Base-by-base conservation (phyloP, 2,888 invertebrate genomes). In the Cetonia aurata region DNA sequence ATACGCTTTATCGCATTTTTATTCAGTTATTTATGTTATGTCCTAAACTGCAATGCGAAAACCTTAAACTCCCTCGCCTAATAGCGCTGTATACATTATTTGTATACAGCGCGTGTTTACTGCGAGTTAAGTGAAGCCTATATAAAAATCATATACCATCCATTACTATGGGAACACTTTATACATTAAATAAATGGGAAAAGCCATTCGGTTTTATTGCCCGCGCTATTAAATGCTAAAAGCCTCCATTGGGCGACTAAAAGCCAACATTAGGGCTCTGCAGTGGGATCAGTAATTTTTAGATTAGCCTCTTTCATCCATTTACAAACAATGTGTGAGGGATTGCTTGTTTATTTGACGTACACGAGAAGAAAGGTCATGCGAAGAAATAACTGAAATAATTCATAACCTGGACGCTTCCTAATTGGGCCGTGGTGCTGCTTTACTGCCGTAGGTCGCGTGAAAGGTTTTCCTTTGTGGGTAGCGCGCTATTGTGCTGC, bases 181-280 rank as follows among this genome's bases (percentile, higher is more conserved):
- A 48, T 62, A 33, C 62, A 48, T 62, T 48, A 62, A 48, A 62
- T 62, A 62, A 62, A 62, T 48, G 48, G 31, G 62, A 48, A 48
- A 62, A 10, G 25, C 13, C 33, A 62, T 62, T 62, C 31, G 48
- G 31, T 62, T 62, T 62, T 62, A 62, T 50, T 48, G 62, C 48
- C 25, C 25, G 8, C 3, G 9, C 48, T 62, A 62, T 62, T 48
- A 62, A 62, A 62, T 33, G 17, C 62, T 62, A 33, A 62, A 62
- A 62, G 62, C 62, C 13, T 62, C 62, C 15, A 25, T 62, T 48
- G 33, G 33, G 33, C 48, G 48, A 48, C 62, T 62, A 62, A 62
- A 46, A 46, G 62, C 48, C 48, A 31, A 31, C 46, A 48, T 48
- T 62, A 62, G 25, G 25, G 25, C 25, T 25, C 25, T 25, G 48